These are phyloP conservation scores for Mantis religiosa DNA, from an alignment of 2,888 invertebrate genomes.

Conservation along the genomic window DNA sequence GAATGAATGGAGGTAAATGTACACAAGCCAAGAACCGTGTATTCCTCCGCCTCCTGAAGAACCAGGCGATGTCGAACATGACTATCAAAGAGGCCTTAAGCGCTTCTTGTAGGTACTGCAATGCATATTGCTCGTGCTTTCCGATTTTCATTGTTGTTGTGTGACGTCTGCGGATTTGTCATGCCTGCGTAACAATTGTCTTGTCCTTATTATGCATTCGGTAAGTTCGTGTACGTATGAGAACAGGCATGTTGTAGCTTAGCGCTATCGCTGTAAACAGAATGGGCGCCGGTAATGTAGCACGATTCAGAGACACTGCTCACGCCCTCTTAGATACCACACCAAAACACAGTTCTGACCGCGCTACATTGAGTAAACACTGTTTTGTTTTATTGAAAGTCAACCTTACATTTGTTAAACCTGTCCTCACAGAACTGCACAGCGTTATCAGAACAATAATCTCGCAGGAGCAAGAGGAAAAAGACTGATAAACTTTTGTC, in stretches of 20 bases:
- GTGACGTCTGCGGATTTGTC: neutral
- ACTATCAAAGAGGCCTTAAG: neutral
- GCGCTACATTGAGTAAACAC: too few relatives aligned
- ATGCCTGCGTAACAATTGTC: neutral
- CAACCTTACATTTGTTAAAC: too few relatives aligned
- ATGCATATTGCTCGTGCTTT: neutral
- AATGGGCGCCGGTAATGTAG: neutral
- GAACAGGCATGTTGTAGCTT: neutral
- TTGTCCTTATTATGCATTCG: neutral
- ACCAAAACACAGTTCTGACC: too few relatives aligned
- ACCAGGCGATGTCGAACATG: neutral
- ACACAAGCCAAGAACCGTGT: neutral
- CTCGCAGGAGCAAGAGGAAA: too few relatives aligned
- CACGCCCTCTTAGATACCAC: too few relatives aligned
- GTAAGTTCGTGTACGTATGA: neutral
- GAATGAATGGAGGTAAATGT: neutral
- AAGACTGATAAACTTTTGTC: too few relatives aligned
- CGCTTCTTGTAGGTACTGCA: neutral
- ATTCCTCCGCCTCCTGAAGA: neutral
- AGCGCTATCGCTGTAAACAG: neutral
- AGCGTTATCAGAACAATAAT: too few relatives aligned
- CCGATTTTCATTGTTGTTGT: neutral
- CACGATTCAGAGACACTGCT: neutral
- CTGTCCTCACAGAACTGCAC: too few relatives aligned
- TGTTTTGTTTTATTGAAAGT: too few relatives aligned